phyloP scores from a whole-genome alignment of 2,113 vertebrate genomes.

The Trichechus manatus region DNA sequence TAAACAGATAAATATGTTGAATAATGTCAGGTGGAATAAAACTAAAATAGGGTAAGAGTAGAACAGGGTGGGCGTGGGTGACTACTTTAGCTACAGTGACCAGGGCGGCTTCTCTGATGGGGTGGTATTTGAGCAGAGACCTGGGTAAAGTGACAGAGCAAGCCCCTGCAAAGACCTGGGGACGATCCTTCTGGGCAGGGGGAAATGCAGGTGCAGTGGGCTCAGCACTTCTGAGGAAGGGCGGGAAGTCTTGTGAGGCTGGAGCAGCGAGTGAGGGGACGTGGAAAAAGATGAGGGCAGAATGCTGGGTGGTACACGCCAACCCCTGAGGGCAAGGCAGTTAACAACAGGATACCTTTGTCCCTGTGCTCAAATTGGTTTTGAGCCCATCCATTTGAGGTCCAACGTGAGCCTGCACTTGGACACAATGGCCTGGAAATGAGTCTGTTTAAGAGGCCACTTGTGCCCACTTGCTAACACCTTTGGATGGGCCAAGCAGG shows the following conservation, averaged over 20 bases:
- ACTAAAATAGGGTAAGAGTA: neutral
- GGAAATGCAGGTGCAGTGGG: accelerated
- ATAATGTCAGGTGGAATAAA: neutral
- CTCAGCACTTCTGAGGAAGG: neutral
- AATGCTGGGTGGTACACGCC: neutral
- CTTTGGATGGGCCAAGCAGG: neutral
- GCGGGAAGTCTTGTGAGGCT: neutral
- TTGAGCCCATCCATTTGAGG: neutral
- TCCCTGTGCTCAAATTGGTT: neutral
- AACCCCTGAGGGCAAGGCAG: neutral
- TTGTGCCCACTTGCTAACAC: neutral
- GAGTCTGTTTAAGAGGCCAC: neutral
- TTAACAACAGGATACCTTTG: neutral
- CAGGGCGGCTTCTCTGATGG: neutral
- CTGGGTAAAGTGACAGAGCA: neutral
- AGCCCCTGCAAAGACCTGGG: neutral
- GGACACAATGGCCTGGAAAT: neutral
- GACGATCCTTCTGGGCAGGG: no score
- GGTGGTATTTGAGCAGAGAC: neutral
- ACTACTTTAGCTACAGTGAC: neutral
- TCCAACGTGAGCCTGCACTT: neutral
- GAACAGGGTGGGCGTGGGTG: no score
- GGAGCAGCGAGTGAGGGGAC: neutral
- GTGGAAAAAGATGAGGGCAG: neutral
- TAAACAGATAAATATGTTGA: neutral